Evolutionary conservation across 2,797 vertebrate species (phyloP).

Genomic region (Percopsis omiscomaycus): DNA sequence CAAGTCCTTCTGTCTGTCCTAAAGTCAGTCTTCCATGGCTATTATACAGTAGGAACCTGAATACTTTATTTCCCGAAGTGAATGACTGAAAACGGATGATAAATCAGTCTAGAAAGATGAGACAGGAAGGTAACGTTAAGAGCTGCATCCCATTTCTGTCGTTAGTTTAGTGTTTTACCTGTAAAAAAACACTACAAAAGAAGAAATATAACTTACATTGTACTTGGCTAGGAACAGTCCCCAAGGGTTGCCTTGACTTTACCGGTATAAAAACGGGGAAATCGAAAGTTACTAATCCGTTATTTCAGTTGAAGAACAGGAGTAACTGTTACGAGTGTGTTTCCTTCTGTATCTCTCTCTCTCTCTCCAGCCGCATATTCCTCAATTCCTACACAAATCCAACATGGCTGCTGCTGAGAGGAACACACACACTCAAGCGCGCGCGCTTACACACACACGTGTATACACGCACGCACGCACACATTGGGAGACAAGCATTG

Average conservation of each 20-base stretch:
- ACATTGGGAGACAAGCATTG: neutral
- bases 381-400: constrained; percentile 74
- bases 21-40: too few species aligned
- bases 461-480: neutral
- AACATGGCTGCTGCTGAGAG: constrained; percentile 68
- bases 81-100: neutral
- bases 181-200: constrained; percentile 21
- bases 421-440: constrained; percentile 8
- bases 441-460: neutral
- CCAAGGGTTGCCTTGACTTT: constrained; percentile 24
- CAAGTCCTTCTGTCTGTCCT: too few species aligned
- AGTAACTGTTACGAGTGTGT: constrained; percentile 10
- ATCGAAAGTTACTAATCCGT: constrained; percentile 40
- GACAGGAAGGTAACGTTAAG: constrained; percentile 33
- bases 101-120: neutral
- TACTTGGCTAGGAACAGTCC: constrained; percentile 39
- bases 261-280: constrained; percentile 19
- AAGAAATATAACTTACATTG: constrained; percentile 50
- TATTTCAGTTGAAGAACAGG: constrained; percentile 34
- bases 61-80: too few species aligned
- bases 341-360: constrained; percentile 18
- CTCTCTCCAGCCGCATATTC: constrained; percentile 48
- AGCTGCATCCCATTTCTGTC: constrained; percentile 42
- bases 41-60: too few species aligned
- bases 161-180: constrained; percentile 29